Evolutionary conservation across 2,797 vertebrate genomes (phyloP).

Genomic region (Schizopygopsis pylzovi): DNA sequence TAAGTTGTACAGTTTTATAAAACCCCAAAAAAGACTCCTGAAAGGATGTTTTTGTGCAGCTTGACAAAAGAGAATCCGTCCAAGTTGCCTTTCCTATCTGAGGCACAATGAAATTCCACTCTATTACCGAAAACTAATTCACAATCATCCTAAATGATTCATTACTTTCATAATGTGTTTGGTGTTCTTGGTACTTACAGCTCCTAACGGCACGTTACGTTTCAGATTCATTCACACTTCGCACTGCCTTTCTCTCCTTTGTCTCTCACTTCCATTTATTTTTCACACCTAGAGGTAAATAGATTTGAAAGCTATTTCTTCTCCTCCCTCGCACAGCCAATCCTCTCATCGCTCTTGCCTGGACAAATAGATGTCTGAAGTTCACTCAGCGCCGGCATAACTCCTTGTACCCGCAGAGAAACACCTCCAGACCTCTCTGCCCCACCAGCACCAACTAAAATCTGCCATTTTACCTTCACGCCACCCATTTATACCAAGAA

Average conservation of each 20-base stretch:
- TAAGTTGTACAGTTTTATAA: not conserved
- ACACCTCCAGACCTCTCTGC: slow-evolving; percentile 42
- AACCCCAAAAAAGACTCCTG: not conserved
- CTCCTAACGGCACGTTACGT: not conserved
- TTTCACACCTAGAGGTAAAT: slow-evolving; percentile 46
- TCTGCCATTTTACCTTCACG: slow-evolving; percentile 42
- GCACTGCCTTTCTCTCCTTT: slow-evolving; percentile 9
- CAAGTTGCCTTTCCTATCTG: not conserved
- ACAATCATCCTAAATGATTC: slow-evolving; percentile 39
- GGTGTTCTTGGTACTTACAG: not conserved
- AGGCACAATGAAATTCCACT: not conserved
- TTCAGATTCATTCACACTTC: slow-evolving; percentile 29
- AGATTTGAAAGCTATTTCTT: slow-evolving; percentile 38
- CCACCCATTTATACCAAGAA: slow-evolving; percentile 39
- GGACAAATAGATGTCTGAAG: slow-evolving; percentile 31
- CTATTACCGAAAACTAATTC: slow-evolving; percentile 35
- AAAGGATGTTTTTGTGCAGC: not conserved
- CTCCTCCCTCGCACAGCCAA: not conserved
- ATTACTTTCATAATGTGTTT: slow-evolving; percentile 37
- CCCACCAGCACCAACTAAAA: slow-evolving; percentile 36
- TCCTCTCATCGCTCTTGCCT: slow-evolving; percentile 3
- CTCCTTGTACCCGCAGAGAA: slow-evolving; percentile 57
- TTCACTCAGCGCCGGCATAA: slow-evolving; percentile 11
- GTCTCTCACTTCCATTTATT: slow-evolving; percentile 27
- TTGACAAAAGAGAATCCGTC: not conserved